These are phyloP conservation scores for Procavia capensis DNA, from an alignment of 2,113 vertebrate genomes.

Conservation along the genomic window DNA sequence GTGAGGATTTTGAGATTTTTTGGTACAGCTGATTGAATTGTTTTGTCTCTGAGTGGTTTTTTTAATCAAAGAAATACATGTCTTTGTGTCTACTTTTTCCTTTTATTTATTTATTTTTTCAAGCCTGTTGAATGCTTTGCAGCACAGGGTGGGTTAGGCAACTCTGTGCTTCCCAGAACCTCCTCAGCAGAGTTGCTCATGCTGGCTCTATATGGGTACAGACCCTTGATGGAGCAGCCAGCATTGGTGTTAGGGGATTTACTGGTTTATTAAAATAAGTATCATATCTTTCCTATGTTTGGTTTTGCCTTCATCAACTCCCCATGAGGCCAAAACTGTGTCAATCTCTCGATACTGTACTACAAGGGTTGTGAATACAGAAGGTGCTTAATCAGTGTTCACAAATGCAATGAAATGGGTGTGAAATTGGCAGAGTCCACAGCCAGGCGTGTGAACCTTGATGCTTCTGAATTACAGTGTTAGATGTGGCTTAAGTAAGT, in stretches of 20 bases:
- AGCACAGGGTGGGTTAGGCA: not conserved
- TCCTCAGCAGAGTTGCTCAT: not conserved
- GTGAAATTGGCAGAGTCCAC: not conserved
- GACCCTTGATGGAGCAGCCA: not conserved
- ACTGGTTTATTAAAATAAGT: not conserved
- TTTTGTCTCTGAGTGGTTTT: constrained; percentile 10
- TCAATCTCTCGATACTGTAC: not conserved
- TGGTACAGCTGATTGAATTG: not conserved
- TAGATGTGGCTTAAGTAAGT: too few species aligned
- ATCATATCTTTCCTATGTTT: not conserved
- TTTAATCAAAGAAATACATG: not conserved
- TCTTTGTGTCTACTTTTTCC: not conserved
- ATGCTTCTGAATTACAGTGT: too few species aligned
- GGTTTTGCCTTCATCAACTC: not conserved
- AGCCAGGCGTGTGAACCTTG: too few species aligned
- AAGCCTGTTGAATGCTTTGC: not conserved
- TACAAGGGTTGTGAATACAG: not conserved
- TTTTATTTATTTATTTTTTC: not conserved
- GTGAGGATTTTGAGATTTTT: not conserved
- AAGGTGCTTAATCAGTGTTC: not conserved
- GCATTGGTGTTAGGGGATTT: not conserved
- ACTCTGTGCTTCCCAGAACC: not conserved
- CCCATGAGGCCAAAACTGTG: not conserved
- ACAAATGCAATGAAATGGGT: not conserved
- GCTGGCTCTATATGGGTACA: not conserved